Percentiles rank a stretch among this genome's conserved stretches.
Conservation (phyloP, 2,113 vertebrate genomes). For the Pteropus alecto region DNA sequence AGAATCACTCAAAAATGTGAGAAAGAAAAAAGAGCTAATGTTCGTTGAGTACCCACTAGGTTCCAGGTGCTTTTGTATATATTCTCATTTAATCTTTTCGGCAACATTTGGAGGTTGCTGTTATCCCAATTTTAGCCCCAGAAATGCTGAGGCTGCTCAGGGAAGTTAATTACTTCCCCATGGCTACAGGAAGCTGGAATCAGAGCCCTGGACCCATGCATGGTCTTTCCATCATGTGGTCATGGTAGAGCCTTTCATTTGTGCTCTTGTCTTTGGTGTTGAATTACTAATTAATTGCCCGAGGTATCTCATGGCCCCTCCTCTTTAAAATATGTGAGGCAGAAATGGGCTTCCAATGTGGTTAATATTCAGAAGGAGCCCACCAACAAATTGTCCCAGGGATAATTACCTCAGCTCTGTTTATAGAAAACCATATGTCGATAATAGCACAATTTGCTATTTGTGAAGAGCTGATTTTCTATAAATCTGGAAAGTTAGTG, state of each 20-base stretch:
- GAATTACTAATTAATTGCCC: conserved; percentile 61
- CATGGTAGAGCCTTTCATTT: background rate
- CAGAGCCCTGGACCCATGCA: background rate
- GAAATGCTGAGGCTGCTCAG: background rate
- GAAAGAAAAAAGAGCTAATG: background rate
- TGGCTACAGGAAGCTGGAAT: background rate
- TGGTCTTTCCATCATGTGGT: background rate
- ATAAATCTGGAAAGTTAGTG: conserved; percentile 78
- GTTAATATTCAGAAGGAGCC: conserved; percentile 74
- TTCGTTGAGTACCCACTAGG: background rate
- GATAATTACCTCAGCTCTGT: conserved; percentile 79
- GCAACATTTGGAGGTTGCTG: background rate
- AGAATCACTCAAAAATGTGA: background rate
- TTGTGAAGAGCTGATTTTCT: conserved; percentile 77
- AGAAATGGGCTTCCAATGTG: conserved; percentile 60
- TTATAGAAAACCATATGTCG: conserved; percentile 79
- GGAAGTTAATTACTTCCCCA: background rate
- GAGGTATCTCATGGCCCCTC: conserved; percentile 19
- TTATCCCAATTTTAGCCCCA: background rate
- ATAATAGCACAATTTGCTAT: conserved; percentile 77
- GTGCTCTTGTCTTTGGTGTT: background rate
- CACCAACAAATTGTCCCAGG: conserved; percentile 71
- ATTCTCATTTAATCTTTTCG: conserved; percentile 10
- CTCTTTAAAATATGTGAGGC: conserved; percentile 58
- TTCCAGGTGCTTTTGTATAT: background rate